Evolutionary conservation across 2,888 invertebrate genomes (phyloP).

Genomic region (Eristalis arbustorum): DNA sequence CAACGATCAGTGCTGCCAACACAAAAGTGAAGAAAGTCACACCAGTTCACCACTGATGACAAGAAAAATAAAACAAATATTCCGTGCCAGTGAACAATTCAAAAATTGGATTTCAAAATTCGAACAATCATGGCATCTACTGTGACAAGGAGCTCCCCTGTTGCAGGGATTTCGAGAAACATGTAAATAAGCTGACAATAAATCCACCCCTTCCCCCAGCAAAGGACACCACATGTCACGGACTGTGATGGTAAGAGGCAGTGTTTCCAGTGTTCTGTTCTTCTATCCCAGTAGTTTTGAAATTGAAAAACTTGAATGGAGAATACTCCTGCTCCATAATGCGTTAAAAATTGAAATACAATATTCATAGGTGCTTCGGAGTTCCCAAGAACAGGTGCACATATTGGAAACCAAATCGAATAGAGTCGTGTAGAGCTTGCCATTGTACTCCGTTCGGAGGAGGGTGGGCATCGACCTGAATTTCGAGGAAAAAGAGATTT

Average conservation of each 20-base stretch:
- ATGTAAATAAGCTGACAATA: not conserved
- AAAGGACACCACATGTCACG: not conserved
- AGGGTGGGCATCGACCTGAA: not conserved
- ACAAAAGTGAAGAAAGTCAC: too few species aligned
- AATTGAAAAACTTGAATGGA: constrained; percentile 19
- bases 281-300: not conserved
- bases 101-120: not conserved
- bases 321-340: not conserved
- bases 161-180: not conserved
- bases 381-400: not conserved
- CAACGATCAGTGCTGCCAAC: too few species aligned
- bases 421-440: not conserved
- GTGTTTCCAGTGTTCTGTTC: not conserved
- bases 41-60: not conserved
- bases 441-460: not conserved
- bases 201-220: not conserved
- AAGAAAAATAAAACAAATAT: not conserved
- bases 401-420: not conserved
- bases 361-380: not conserved
- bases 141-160: not conserved
- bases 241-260: not conserved
- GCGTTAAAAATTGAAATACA: not conserved
- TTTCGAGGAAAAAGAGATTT: not conserved
- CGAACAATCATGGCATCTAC: not conserved
- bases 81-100: not conserved